Evolutionary conservation across 2,888 invertebrate species (phyloP).

Genomic region (Acanthacorydalis orientalis): DNA sequence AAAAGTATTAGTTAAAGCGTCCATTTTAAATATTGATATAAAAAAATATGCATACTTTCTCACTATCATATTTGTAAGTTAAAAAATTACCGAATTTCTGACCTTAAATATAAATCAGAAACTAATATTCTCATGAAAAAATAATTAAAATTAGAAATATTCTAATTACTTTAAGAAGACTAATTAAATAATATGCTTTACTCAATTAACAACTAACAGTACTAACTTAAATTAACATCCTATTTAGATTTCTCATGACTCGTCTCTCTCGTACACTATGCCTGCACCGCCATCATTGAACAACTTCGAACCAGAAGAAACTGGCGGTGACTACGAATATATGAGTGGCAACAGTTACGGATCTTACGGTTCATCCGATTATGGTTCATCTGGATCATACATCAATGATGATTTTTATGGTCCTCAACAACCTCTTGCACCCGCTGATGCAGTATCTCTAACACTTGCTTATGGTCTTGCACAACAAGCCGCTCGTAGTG

Average conservation of each 20-base stretch:
- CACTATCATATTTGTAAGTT: too few species aligned
- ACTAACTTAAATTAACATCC: neutral
- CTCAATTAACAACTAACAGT: neutral
- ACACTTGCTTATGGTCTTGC: constrained; percentile 26
- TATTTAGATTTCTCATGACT: neutral
- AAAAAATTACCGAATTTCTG: too few species aligned
- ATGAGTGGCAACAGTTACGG: neutral
- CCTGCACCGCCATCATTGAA: constrained; percentile 5
- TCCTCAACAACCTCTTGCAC: constrained; percentile 10
- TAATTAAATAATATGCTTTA: neutral
- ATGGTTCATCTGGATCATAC: neutral
- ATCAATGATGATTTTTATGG: constrained; percentile 7
- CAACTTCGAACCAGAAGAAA: constrained; percentile 7
- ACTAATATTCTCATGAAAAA: neutral
- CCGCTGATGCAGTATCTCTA: constrained; percentile 32
- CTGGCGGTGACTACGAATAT: constrained; percentile 6
- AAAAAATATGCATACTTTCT: too few species aligned
- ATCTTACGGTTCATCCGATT: neutral
- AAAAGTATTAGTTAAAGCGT: too few species aligned
- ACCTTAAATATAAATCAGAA: too few species aligned
- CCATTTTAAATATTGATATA: too few species aligned
- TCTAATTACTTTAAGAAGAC: neutral
- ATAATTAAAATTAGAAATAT: neutral
- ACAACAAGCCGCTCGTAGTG: constrained; percentile 20
- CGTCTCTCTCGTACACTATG: constrained; percentile 1